A percentile compares a stretch with the other conserved stretches of the same genome.
These are phyloP conservation scores for Apistogramma diplotaenia DNA, from an alignment of 2,113 vertebrate species.

Conservation along the genomic window DNA sequence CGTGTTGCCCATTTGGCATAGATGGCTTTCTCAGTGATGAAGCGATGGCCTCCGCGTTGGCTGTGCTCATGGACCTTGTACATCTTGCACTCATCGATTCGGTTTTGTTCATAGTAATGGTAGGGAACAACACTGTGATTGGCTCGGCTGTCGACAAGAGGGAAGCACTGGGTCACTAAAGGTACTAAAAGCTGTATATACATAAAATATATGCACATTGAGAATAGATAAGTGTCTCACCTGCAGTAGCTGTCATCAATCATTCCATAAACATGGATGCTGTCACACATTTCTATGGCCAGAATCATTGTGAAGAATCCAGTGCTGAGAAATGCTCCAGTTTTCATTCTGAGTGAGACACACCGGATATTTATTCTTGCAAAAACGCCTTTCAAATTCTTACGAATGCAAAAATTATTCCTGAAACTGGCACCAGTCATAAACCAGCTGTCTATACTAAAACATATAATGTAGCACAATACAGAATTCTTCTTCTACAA, in stretches of 20 bases:
- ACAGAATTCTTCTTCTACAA: too few relatives aligned
- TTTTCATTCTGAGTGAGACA: constrained; percentile 82
- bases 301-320: constrained; percentile 97
- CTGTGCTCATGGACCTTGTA: constrained; percentile 86
- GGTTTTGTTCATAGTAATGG: constrained; percentile 90
- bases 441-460: neutral
- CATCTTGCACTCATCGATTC: constrained; percentile 86
- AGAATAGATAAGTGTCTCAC: constrained; percentile 61
- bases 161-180: neutral
- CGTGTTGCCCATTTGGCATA: constrained; percentile 90
- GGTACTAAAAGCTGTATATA: neutral
- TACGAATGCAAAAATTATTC: neutral
- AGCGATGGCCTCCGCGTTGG: constrained; percentile 84
- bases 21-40: constrained; percentile 93
- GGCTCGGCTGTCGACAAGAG: constrained; percentile 49
- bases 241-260: constrained; percentile 89
- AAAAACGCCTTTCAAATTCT: neutral
- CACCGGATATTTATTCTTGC: neutral
- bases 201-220: neutral
- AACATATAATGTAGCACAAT: too few relatives aligned
- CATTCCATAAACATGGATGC: constrained; percentile 89
- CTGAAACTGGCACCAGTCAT: neutral
- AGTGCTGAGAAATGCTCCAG: constrained; percentile 92
- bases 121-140: constrained; percentile 85
- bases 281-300: constrained; percentile 88